Conservation (phyloP, 2,888 invertebrate species). For the Vesta saturnalis region DNA sequence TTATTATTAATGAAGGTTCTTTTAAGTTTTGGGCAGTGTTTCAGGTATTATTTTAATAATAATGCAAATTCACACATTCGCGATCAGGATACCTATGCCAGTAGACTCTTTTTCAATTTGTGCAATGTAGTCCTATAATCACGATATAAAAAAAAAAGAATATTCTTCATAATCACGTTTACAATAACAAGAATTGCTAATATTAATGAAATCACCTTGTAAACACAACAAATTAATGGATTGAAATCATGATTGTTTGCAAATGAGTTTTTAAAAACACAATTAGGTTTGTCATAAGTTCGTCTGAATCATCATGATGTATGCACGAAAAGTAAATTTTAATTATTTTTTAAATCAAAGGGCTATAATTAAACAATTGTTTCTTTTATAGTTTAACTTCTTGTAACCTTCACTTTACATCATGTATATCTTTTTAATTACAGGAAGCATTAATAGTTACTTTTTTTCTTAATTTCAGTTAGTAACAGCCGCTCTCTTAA, state of each 20-base stretch:
- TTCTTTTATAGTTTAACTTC: constrained; percentile 7
- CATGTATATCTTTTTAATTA: constrained; percentile 17
- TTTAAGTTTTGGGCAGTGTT: constrained; percentile 91
- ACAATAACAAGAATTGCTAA: constrained; percentile 14
- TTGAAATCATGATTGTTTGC: constrained; percentile 29
- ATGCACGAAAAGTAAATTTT: constrained; percentile 18
- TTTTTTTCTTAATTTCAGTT: constrained; percentile 67
- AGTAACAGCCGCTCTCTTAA: constrained; percentile 80
- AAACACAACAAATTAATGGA: background rate
- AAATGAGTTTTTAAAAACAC: constrained; percentile 23
- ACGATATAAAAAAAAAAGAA: too few species aligned
- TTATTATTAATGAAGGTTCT: constrained; percentile 87
- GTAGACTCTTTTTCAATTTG: too few species aligned
- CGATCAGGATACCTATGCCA: too few species aligned
- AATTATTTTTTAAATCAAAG: background rate
- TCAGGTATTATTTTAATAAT: constrained; percentile 76
- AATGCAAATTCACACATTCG: too few species aligned
- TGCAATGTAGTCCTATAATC: too few species aligned
- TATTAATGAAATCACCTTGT: constrained; percentile 11
- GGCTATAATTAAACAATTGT: background rate
- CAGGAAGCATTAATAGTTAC: constrained; percentile 16
- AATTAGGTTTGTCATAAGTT: constrained; percentile 29
- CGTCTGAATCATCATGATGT: constrained; percentile 25
- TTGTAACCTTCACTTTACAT: constrained; percentile 19
- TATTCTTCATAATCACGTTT: too few species aligned